Evolutionary conservation across 2,113 vertebrate genomes (phyloP), one percentile per base, ranked within the genome.

Genomic region (Ifrita kowaldi): DNA sequence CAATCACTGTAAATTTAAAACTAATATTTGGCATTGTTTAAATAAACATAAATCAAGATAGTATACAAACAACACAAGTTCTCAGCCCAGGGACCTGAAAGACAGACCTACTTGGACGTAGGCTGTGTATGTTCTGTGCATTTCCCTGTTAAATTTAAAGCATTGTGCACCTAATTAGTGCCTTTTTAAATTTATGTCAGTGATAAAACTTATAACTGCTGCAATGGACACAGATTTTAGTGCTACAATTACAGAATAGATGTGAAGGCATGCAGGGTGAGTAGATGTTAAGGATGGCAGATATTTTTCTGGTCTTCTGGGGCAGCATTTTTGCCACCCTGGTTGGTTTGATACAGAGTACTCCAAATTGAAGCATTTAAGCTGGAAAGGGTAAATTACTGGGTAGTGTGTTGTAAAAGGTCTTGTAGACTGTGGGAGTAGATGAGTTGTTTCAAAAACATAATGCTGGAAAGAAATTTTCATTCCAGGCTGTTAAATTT

Each of bases 11-110:
- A 84, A 87, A 92, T 78, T 63, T 87, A 64, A 95, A 95, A 75
- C 83, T 87, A 95, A 95, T 95, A 93, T 96, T 95, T 97, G 80
- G 75, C 44, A 60, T 96, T 84, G 89, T 93, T 84, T 81, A 89
- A 93, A 84, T 87, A 95, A 96, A 90, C 86, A 81, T 77, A 92
- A 88, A 79, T 84, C 37, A 70, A 35, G 35, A 60, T 78, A 35
- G 14, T 87, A 37, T 64, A 89, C 68, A 81, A 86, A 86, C 71
- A 88, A 69, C 16, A 35, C 24, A 59, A 74, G 39, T 95, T 95
- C 83, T 68, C 80, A 95, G 88, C 50, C 13, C 35, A 62, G 47
- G 3, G 49, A 77, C 50, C 44, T 81, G 68, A 63, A 68, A 67
- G 37, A 64, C 17, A 76, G 82, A 37, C 23, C 24, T 73, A 14